Evolutionary conservation across 1,140 invertebrate genomes (phyloP).

Genomic region (Drosophila triauraria): DNA sequence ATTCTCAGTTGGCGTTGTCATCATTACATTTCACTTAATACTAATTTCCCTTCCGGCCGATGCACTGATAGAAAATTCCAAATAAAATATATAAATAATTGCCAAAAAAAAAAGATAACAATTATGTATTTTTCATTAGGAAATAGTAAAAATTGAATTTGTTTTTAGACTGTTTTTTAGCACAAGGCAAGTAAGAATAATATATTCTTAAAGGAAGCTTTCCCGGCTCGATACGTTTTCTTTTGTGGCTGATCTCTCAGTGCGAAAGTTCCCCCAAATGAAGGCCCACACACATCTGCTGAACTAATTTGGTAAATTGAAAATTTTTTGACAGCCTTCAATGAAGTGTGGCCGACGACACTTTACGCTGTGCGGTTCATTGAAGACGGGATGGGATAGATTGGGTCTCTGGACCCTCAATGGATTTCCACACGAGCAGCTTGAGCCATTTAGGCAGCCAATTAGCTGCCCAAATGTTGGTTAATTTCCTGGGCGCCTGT

Average conservation of each 20-base stretch:
- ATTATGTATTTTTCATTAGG: too few relatives aligned
- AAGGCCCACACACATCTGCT: slow-evolving; percentile 22
- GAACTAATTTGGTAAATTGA: slow-evolving; percentile 80
- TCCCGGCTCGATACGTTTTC: neutral
- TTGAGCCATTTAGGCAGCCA: slow-evolving; percentile 77
- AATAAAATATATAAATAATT: neutral
- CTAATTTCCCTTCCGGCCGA: slow-evolving; percentile 63
- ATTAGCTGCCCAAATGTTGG: slow-evolving; percentile 82
- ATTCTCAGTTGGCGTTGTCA: slow-evolving; percentile 69
- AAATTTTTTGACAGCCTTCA: slow-evolving; percentile 78
- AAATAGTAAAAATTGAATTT: neutral
- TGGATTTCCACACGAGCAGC: slow-evolving; percentile 79
- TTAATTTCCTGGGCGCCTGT: slow-evolving; percentile 70
- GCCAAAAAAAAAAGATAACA: too few relatives aligned
- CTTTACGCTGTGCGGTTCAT: slow-evolving; percentile 68
- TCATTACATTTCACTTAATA: slow-evolving; percentile 80
- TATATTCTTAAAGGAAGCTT: neutral
- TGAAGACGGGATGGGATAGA: slow-evolving; percentile 44
- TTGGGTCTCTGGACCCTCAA: slow-evolving; percentile 28
- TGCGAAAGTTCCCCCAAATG: slow-evolving; percentile 13
- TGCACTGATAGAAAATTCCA: slow-evolving; percentile 13
- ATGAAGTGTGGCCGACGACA: slow-evolving; percentile 78
- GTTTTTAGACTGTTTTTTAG: too few relatives aligned
- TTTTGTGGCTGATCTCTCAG: neutral
- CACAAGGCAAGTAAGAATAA: too few relatives aligned